Evolutionary conservation across 2,888 invertebrate species (phyloP).

Genomic region (Ophioninae sp.): DNA sequence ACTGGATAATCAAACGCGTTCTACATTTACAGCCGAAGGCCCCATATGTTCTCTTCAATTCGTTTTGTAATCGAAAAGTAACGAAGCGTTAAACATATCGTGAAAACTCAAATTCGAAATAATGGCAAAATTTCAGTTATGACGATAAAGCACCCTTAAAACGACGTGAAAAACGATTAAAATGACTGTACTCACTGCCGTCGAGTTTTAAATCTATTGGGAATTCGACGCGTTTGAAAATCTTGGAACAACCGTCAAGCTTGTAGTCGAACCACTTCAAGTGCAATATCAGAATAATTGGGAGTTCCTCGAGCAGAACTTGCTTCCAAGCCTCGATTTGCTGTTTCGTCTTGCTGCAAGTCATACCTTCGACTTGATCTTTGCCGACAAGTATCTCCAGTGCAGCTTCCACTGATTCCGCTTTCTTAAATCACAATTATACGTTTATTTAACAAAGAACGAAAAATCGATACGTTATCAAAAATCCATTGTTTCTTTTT

Average conservation of each 20-base stretch:
- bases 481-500: background rate
- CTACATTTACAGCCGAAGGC: too few relatives aligned
- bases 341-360: slow-evolving; percentile 90
- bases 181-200: slow-evolving; percentile 84
- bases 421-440: slow-evolving; percentile 84
- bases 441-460: background rate
- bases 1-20: background rate
- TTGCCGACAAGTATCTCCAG: slow-evolving; percentile 92
- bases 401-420: slow-evolving; percentile 92
- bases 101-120: background rate
- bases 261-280: slow-evolving; percentile 97
- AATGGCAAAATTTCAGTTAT: background rate
- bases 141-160: background rate
- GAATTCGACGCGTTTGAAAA: slow-evolving; percentile 94
- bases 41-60: too few relatives aligned
- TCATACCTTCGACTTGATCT: slow-evolving; percentile 93
- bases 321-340: slow-evolving; percentile 95
- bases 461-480: background rate
- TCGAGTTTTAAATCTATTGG: slow-evolving; percentile 95
- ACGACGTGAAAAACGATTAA: slow-evolving; percentile 11
- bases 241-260: slow-evolving; percentile 94
- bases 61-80: too few relatives aligned
- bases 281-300: slow-evolving; percentile 93
- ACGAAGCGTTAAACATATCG: too few relatives aligned
- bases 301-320: slow-evolving; percentile 93